phyloP scores from a whole-genome alignment of 1,140 invertebrate genomes.

The Saxidomus purpurata region DNA sequence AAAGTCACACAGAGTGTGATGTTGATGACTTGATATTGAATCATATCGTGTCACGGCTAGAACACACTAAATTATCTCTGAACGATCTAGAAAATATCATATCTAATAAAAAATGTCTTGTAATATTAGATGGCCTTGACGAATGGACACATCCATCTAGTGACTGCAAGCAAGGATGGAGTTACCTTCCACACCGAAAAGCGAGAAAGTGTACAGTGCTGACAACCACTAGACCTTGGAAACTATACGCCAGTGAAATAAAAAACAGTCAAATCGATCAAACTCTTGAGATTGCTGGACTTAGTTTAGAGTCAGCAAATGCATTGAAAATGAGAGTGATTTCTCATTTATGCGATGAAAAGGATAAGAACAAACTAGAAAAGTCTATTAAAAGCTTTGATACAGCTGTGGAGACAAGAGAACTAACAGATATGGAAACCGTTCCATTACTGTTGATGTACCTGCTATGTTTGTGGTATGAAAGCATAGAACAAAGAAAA shows the following conservation, averaged over 20 bases:
- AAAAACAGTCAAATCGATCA: neutral
- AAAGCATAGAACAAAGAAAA: neutral
- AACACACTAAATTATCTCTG: neutral
- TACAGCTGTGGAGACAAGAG: neutral
- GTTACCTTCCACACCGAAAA: neutral
- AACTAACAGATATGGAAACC: neutral
- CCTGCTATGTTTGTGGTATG: neutral
- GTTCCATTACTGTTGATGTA: neutral
- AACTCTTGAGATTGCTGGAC: neutral
- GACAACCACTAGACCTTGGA: neutral
- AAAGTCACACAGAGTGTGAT: neutral
- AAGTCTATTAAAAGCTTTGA: neutral
- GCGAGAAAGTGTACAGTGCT: neutral
- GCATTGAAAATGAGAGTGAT: neutral
- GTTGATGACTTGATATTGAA: neutral
- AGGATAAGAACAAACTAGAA: neutral
- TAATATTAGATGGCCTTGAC: neutral
- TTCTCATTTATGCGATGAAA: neutral
- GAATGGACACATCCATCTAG: neutral
- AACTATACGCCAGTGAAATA: neutral
- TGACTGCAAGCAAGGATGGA: neutral
- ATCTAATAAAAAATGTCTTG: neutral
- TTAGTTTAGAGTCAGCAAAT: neutral
- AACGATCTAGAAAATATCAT: neutral
- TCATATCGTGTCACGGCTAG: neutral